Conservation (phyloP, 2,888 invertebrate species). For the Julus scandinavius region DNA sequence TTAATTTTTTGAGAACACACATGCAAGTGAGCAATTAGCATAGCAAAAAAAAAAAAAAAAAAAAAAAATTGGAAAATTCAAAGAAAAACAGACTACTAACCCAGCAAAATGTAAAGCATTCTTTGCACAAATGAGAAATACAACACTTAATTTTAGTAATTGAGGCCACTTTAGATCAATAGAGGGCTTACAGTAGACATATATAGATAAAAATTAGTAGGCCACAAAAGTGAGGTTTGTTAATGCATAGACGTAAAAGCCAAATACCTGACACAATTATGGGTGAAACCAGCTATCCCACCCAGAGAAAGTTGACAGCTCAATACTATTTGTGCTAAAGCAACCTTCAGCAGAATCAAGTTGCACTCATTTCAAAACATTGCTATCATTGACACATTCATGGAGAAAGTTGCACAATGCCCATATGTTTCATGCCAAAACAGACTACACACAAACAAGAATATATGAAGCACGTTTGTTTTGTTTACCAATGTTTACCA, state of each 20-base stretch:
- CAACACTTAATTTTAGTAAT: not conserved
- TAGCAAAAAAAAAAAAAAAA: no score
- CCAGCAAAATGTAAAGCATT: no score
- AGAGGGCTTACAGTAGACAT: not conserved
- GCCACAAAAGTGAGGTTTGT: not conserved
- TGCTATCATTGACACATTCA: not conserved
- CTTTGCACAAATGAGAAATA: no score
- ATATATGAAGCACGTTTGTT: no score
- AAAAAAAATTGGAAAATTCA: no score
- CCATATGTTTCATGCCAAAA: not conserved
- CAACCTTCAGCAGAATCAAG: not conserved
- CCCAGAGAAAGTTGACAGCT: slow-evolving; percentile 11
- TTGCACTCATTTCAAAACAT: slow-evolving; percentile 22
- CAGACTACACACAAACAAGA: no score
- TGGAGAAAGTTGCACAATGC: not conserved
- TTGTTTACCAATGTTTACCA: no score
- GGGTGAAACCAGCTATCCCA: not conserved
- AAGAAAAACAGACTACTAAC: no score
- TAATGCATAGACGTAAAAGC: not conserved
- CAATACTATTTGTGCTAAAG: not conserved
- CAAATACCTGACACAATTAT: not conserved
- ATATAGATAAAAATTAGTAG: not conserved
- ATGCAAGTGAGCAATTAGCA: no score
- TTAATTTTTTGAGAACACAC: no score
- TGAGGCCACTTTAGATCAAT: not conserved